Percentiles rank a stretch among this genome's conserved stretches.
Evolutionary conservation across 2,888 invertebrate species (phyloP).

Genomic region (Sesia bembeciformis): DNA sequence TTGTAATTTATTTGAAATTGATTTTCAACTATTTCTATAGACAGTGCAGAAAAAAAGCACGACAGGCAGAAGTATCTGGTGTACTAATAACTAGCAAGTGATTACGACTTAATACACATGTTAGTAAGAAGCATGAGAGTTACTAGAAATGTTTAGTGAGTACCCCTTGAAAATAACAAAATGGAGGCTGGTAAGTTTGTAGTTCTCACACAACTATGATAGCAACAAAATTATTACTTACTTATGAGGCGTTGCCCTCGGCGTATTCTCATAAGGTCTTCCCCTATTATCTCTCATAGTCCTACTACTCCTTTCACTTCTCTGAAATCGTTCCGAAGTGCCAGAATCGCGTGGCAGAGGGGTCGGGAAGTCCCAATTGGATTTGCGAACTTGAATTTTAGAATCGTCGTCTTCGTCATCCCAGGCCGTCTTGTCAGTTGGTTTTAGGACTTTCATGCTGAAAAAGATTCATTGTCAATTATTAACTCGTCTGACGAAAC

Average conservation of each 20-base stretch:
- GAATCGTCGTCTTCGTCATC: conserved; percentile 85
- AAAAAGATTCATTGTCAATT: conserved; percentile 9
- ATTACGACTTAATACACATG: too few relatives aligned
- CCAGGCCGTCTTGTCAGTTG: conserved; percentile 82
- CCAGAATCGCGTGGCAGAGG: conserved; percentile 71
- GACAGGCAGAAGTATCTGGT: too few relatives aligned
- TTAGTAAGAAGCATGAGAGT: too few relatives aligned
- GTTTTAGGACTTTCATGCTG: conserved; percentile 65
- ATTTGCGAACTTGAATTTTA: conserved; percentile 76
- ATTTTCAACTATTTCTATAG: too few relatives aligned
- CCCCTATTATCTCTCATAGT: conserved; percentile 52
- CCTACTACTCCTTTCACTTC: conserved; percentile 40
- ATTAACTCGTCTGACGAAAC: too few relatives aligned
- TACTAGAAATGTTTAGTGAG: too few relatives aligned
- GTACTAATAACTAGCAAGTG: too few relatives aligned
- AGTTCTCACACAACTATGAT: too few relatives aligned
- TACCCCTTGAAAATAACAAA: too few relatives aligned
- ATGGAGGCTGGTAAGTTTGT: too few relatives aligned
- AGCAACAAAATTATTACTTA: conserved; percentile 30
- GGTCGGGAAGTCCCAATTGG: conserved; percentile 95
- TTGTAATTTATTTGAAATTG: too few relatives aligned
- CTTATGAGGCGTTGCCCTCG: conserved; percentile 91
- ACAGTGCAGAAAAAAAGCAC: too few relatives aligned
- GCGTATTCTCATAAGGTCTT: conserved; percentile 78
- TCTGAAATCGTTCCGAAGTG: conserved; percentile 46